Conservation (phyloP, 2,888 invertebrate genomes). For the Protophormia terraenovae region DNA sequence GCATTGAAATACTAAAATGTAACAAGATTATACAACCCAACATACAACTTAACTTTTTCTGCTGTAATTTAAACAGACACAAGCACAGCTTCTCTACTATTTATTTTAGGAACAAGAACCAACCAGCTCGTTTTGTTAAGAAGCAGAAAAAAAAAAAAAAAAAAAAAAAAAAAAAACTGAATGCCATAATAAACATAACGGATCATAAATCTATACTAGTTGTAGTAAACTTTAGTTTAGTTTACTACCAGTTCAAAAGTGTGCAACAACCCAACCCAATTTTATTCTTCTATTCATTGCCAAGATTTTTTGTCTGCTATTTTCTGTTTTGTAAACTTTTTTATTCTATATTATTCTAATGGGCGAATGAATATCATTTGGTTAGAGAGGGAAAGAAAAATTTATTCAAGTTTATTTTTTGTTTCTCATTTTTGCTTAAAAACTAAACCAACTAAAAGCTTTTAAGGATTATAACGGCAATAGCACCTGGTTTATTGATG, state of each 20-base stretch:
- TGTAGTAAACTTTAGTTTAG: slow-evolving; percentile 19
- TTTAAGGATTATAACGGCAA: slow-evolving; percentile 63
- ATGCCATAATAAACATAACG: slow-evolving; percentile 67
- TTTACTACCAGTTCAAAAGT: slow-evolving; percentile 43
- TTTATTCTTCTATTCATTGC: slow-evolving; percentile 40
- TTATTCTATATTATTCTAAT: slow-evolving; percentile 22
- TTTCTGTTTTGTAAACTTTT: background rate
- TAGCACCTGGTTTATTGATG: slow-evolving; percentile 61
- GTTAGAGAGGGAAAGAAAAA: background rate
- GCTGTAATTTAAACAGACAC: background rate
- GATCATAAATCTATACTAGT: slow-evolving; percentile 64
- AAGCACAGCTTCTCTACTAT: background rate
- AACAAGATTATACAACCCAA: slow-evolving; percentile 43
- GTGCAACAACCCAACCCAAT: slow-evolving; percentile 47
- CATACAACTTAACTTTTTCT: background rate
- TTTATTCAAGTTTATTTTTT: no score
- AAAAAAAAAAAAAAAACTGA: slow-evolving; percentile 15
- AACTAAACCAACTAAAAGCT: slow-evolving; percentile 25
- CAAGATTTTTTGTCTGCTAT: background rate
- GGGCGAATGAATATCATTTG: no score
- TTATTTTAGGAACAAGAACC: background rate
- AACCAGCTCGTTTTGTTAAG: slow-evolving; percentile 35
- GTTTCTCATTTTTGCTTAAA: background rate
- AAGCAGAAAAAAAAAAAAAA: background rate
- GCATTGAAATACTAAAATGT: slow-evolving; percentile 35